Conservation (phyloP, 1,140 invertebrate species). For the Phymastichus coffea region DNA sequence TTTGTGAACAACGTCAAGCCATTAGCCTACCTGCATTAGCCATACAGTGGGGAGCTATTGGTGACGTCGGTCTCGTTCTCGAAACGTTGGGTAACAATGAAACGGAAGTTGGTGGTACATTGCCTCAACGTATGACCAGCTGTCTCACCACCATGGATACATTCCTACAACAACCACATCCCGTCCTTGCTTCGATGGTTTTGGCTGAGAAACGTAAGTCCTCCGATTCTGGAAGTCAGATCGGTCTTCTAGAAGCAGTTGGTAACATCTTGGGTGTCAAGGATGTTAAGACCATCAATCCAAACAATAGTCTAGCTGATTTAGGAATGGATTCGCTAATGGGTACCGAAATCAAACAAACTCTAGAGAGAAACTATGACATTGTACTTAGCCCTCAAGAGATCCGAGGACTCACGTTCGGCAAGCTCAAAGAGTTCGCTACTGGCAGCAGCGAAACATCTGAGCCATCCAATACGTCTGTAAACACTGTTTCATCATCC, state of each 20-base stretch:
- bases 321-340: slow-evolving; percentile 97
- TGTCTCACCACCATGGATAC: slow-evolving; percentile 83
- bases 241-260: slow-evolving; percentile 70
- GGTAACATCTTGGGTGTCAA: slow-evolving; percentile 88
- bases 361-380: slow-evolving; percentile 89
- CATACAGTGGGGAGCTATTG: slow-evolving; percentile 97
- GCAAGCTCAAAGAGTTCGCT: slow-evolving; percentile 69
- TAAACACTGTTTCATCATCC: too few species aligned
- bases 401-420: slow-evolving; percentile 80
- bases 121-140: slow-evolving; percentile 88
- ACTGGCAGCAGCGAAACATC: slow-evolving; percentile 38
- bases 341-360: slow-evolving; percentile 98
- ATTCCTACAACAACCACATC: slow-evolving; percentile 84
- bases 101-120: slow-evolving; percentile 87
- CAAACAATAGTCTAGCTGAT: slow-evolving; percentile 78
- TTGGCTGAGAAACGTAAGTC: slow-evolving; percentile 71
- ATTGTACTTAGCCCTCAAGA: slow-evolving; percentile 85
- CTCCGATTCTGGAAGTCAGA: slow-evolving; percentile 53
- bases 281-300: slow-evolving; percentile 74
- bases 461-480: too few species aligned
- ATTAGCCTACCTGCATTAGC: slow-evolving; percentile 82
- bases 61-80: slow-evolving; percentile 90
- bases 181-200: slow-evolving; percentile 84
- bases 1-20: slow-evolving; percentile 80
- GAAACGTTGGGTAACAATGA: slow-evolving; percentile 87